Base-by-base conservation (phyloP, 2,113 vertebrate species). In the Hystrix brachyura region DNA sequence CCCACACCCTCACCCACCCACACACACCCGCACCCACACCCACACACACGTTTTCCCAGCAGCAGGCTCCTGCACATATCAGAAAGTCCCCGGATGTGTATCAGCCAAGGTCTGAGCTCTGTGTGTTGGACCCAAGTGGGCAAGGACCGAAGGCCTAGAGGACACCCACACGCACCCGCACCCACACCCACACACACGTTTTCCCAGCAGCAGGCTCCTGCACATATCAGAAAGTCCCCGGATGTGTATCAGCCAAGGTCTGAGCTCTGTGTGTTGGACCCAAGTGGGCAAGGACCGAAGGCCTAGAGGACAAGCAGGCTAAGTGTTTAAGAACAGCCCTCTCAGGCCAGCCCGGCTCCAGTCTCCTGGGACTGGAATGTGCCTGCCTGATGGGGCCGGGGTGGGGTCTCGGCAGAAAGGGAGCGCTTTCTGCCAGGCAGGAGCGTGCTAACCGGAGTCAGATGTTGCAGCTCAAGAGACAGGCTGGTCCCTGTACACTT, bases 361-460 rank as follows among this genome's bases (percentile, higher is more conserved):
- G 84, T 95, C 79, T 97, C 97, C 98, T 97, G 95, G 98, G 96
- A 91, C 97, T 97, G 97, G 96, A 97, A 72, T 21, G 79, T 62
- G 79, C 74, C 96, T 59, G 78, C 95, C 83, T 51, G 92, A 97
- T 46, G 94, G 90, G 97, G 94, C 98, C 97, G 27, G 46, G 46
- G 46, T 32, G 27, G 38, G 0, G 84, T 71, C 97, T 95, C 95
- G 64, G 94, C 92, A 97, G 98, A 98, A 97, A 97, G 96, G 83
- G 97, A 53, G 95, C 97, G 94, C 97, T 96, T 98, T 97, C 98
- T 95, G 97, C 95, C 94, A 96, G 97, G 96, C 96, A 97, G 98
- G 98, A 98, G 97, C 29, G 4, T 97, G 97, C 98, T 98, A 99
- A 99, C 98, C 83, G 95, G 98, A 98, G 98, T 98, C 99, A 99